Evolutionary conservation across 2,797 vertebrate species (phyloP).

Genomic region (Pelobates cultripes): DNA sequence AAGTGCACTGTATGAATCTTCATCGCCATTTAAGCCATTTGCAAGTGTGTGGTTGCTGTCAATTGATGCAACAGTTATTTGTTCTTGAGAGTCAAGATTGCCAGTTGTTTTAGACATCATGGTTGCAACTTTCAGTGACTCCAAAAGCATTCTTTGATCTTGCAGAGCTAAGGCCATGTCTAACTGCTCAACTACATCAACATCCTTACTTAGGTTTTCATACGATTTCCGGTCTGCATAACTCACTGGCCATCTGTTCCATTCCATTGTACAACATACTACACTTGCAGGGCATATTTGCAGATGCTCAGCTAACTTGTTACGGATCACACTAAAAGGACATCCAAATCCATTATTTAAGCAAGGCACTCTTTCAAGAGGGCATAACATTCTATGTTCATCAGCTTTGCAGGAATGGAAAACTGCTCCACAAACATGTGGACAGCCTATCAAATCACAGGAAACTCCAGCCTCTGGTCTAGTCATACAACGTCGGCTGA

Average conservation of each 20-base stretch:
- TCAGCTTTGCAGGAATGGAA: constrained; percentile 93
- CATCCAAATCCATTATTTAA: constrained; percentile 93
- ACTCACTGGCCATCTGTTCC: constrained; percentile 99
- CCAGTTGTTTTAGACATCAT: constrained; percentile 85
- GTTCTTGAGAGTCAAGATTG: constrained; percentile 75
- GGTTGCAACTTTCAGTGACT: constrained; percentile 94
- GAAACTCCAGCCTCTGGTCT: constrained; percentile 87
- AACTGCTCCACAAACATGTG: constrained; percentile 92
- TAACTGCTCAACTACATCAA: constrained; percentile 94
- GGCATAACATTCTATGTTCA: constrained; percentile 92
- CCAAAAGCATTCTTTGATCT: constrained; percentile 96
- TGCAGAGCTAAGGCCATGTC: constrained; percentile 98
- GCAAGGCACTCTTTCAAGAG: constrained; percentile 92
- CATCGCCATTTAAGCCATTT: constrained; percentile 82
- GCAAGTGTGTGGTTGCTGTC: constrained; percentile 77
- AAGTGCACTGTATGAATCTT: constrained; percentile 85
- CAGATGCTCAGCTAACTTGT: constrained; percentile 92
- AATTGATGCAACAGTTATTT: constrained; percentile 72
- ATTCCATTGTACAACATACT: constrained; percentile 98
- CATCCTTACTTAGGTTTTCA: constrained; percentile 93
- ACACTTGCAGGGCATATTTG: constrained; percentile 93
- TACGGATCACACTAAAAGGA: constrained; percentile 86
- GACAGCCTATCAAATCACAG: constrained; percentile 92
- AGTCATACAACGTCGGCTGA: constrained; percentile 95
- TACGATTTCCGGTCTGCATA: constrained; percentile 96